These are phyloP conservation scores for Phalacrocorax aristotelis DNA, from an alignment of 2,113 vertebrate species.

Conservation along the genomic window DNA sequence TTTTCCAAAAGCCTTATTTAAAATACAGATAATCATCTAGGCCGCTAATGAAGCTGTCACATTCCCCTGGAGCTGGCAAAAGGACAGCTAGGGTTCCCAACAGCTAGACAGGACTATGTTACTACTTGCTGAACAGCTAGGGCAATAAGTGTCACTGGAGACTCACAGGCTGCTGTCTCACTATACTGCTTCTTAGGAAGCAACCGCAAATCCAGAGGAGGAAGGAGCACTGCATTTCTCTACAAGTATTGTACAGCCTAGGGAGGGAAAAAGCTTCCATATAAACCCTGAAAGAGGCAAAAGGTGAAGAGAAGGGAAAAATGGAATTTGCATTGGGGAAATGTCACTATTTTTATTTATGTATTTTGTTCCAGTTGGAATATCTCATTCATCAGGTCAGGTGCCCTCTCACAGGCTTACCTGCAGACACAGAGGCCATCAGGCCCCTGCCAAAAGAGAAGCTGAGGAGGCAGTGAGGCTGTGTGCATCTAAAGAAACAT, in stretches of 20 bases:
- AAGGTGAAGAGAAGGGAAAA: neutral
- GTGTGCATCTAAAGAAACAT: neutral
- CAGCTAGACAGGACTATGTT: neutral
- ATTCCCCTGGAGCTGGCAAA: neutral
- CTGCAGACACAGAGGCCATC: neutral
- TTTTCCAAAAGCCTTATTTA: neutral
- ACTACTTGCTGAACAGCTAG: neutral
- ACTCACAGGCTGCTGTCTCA: neutral
- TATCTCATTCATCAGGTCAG: neutral
- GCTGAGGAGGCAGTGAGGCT: neutral
- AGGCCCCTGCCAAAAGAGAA: neutral
- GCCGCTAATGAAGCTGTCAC: neutral
- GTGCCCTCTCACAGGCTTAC: neutral
- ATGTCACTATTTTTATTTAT: neutral
- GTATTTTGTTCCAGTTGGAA: neutral
- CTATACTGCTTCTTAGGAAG: neutral
- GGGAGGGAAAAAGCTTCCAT: neutral
- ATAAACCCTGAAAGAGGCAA: neutral
- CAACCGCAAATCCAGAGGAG: neutral
- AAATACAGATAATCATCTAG: neutral
- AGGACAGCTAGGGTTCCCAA: neutral
- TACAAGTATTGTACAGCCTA: neutral
- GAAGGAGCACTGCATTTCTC: neutral
- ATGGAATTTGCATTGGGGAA: neutral
- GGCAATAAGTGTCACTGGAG: neutral